Conservation (phyloP, 1,140 invertebrate species). For the Drosophila asahinai region DNA sequence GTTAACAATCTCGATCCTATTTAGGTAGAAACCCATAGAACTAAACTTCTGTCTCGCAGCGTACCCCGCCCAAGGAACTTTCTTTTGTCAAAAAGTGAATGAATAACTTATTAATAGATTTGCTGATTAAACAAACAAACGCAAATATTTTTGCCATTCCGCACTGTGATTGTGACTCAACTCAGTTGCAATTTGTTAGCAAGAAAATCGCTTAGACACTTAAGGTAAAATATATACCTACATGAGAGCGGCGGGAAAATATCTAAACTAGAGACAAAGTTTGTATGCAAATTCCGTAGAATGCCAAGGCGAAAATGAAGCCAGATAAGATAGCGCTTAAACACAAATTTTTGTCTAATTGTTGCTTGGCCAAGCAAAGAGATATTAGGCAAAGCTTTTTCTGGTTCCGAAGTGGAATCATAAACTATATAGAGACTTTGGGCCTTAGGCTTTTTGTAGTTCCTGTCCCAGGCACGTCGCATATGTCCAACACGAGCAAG, state of each 20-base stretch:
- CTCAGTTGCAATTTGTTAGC: slow-evolving; percentile 37
- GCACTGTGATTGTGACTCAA: slow-evolving; percentile 48
- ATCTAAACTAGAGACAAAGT: slow-evolving; percentile 7
- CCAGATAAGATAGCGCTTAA: slow-evolving; percentile 36
- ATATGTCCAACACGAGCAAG: slow-evolving; percentile 46
- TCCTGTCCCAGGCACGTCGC: slow-evolving; percentile 52
- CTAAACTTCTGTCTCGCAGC: slow-evolving; percentile 3
- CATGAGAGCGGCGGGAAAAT: slow-evolving; percentile 1
- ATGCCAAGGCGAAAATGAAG: slow-evolving; percentile 2
- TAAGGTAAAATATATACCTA: background rate
- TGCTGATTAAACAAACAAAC: slow-evolving; percentile 70
- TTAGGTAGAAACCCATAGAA: background rate
- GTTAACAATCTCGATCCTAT: too few species aligned
- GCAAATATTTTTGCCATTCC: slow-evolving; percentile 31
- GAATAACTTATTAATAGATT: slow-evolving; percentile 72
- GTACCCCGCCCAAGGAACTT: slow-evolving; percentile 22
- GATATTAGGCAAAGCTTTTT: slow-evolving; percentile 13
- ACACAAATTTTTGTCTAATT: slow-evolving; percentile 32
- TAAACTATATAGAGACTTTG: background rate
- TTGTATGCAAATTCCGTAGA: slow-evolving; percentile 35
- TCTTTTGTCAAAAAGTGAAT: slow-evolving; percentile 53
- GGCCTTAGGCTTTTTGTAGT: slow-evolving; percentile 1
- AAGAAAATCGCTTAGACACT: slow-evolving; percentile 13
- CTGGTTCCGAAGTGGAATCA: slow-evolving; percentile 1
- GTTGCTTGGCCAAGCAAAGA: slow-evolving; percentile 7